A percentile compares a stretch with the other conserved stretches of the same genome.
These are phyloP conservation scores for Protonibea diacanthus DNA, from an alignment of 2,797 vertebrate genomes.

Conservation along the genomic window DNA sequence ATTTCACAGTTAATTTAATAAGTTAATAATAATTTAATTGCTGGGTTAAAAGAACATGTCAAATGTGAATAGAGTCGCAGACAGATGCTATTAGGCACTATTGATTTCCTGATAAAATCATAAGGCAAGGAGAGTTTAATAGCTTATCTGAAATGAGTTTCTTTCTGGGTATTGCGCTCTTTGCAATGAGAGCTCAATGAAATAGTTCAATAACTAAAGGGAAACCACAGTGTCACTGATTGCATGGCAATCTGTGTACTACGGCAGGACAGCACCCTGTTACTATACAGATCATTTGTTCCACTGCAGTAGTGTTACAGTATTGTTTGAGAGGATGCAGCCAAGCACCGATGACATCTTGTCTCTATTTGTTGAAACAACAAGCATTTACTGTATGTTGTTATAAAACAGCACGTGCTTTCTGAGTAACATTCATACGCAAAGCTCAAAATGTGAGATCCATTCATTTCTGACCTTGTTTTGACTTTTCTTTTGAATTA, in stretches of 20 bases:
- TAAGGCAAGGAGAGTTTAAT: constrained; percentile 43
- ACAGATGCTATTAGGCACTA: constrained; percentile 41
- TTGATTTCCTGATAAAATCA: constrained; percentile 57
- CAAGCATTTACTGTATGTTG: not conserved
- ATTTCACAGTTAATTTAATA: constrained; percentile 37
- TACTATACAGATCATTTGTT: constrained; percentile 45
- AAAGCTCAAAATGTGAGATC: not conserved
- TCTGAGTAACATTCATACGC: not conserved
- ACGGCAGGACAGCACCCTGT: constrained; percentile 16
- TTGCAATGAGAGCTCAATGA: constrained; percentile 42
- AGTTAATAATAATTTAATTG: constrained; percentile 40
- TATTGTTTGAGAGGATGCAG: constrained; percentile 1
- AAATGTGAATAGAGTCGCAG: constrained; percentile 41
- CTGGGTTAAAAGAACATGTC: constrained; percentile 37
- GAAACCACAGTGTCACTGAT: constrained; percentile 35
- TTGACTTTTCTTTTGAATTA: constrained; percentile 1
- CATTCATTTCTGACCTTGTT: not conserved
- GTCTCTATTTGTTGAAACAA: constrained; percentile 5
- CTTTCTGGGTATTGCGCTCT: constrained; percentile 34
- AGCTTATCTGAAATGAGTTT: constrained; percentile 46
- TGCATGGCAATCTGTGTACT: constrained; percentile 16
- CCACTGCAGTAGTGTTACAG: not conserved
- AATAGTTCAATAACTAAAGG: constrained; percentile 52
- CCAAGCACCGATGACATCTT: not conserved
- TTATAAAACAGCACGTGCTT: not conserved